Evolutionary conservation across 2,888 invertebrate genomes (phyloP), one percentile per base, ranked within the genome.

Genomic region (Chrysomela aeneicollis): DNA sequence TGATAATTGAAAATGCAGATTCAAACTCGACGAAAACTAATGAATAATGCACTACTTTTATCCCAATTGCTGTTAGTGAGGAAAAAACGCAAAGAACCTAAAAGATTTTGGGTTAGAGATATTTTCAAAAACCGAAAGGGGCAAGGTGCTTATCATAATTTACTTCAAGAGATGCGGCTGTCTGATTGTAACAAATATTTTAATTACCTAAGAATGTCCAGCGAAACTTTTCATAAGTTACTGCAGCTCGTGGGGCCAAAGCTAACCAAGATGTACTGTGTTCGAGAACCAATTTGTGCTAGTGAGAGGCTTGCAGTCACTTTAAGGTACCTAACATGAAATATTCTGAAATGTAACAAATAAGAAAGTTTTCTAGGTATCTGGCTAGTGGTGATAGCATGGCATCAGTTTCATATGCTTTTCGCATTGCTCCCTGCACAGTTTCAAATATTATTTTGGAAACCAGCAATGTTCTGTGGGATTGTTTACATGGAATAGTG

Each of bases 261-360:
- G 19, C 42, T 55, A 15, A 35, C 18, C n/a, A 54, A 15, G 35
- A 32, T 53, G 35, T 64, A 65, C 37, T 55, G 59, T 60, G 21
- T 46, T 66, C 66, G 75, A 67, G 68, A 71, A 69, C 68, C 74
- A 15, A 66, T 68, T n/a, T 64, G 66, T 54, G 68, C 74, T 55
- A 73, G 69, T 64, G 69, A 72, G 64, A 73, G 71, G 55, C 61
- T 76, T 50, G 72, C 74, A 62, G 52, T 74, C 32, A 76, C 74
- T 54, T 67, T 74, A 67, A 71, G 71, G 73, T 73, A 67, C 17
- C 30, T 55, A 37, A 17, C 12, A 9, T 19, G n/a, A 0, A 35
- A 37, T 18, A 10, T 37, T 18, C 17, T 17, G 8, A 10, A 35
- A 32, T 18, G 15, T 55, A 18, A n/a, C 10, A 62, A 50, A n/a